A percentile compares a stretch with the other conserved stretches of the same genome.
Evolutionary conservation across 2,888 invertebrate genomes (phyloP).

Genomic region (Odontothrips loti): DNA sequence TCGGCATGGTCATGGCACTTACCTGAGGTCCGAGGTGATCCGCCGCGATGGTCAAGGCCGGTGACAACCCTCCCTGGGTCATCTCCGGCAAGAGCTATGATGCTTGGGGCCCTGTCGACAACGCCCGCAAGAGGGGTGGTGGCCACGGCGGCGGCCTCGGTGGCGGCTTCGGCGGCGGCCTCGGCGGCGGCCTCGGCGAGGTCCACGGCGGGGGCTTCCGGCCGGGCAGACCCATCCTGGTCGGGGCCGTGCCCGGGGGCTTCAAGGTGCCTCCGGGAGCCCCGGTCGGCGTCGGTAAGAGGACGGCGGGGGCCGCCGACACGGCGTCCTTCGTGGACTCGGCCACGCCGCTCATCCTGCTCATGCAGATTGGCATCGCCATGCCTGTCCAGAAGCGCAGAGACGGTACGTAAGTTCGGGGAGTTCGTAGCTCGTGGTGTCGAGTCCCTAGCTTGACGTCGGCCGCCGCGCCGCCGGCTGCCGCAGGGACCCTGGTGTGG

Average conservation of each 20-base stretch:
- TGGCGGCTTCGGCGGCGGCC: background rate
- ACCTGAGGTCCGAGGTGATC: background rate
- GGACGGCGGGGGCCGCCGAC: background rate
- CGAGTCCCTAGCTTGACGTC: too few relatives aligned
- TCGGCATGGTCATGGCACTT: too few relatives aligned
- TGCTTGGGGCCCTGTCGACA: background rate
- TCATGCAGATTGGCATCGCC: constrained; percentile 3
- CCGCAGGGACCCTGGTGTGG: background rate
- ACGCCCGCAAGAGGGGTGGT: background rate
- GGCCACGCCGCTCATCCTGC: background rate
- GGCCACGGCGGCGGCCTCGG: background rate
- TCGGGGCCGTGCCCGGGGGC: background rate
- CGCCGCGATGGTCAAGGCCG: background rate
- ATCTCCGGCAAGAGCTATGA: constrained; percentile 14
- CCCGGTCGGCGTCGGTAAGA: background rate
- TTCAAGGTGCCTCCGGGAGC: background rate
- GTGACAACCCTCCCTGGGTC: background rate
- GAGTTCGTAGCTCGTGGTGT: background rate
- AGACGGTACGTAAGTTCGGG: background rate
- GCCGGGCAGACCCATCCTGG: background rate
- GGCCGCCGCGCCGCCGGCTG: background rate
- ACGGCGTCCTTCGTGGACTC: background rate
- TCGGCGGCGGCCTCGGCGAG: background rate
- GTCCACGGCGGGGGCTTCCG: background rate
- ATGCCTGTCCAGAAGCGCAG: background rate